A percentile compares a stretch with the other conserved stretches of the same genome.
Conservation (phyloP, 2,888 invertebrate genomes). For the Netelia inedita region DNA sequence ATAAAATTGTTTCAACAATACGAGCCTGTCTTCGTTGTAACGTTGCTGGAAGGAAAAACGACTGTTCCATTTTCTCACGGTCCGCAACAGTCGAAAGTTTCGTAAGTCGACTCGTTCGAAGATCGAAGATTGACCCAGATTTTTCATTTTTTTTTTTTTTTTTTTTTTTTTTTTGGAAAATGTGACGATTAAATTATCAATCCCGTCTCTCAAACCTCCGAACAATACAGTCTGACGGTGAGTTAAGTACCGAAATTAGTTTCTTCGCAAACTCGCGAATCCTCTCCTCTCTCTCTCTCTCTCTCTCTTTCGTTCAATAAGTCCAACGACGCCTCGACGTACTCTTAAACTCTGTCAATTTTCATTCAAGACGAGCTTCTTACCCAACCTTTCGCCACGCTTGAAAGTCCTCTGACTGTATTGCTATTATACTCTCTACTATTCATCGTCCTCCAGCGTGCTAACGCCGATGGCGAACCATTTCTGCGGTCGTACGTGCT, state of each 20-base stretch:
- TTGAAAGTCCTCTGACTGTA: not conserved
- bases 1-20: conserved; percentile 13
- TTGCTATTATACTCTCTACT: not conserved
- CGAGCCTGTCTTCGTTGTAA: not conserved
- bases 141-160: not conserved
- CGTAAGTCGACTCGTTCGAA: not conserved
- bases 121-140: not conserved
- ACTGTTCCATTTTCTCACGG: not conserved
- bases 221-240: no score
- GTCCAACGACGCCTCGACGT: not conserved
- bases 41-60: not conserved
- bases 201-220: not conserved
- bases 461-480: conserved; percentile 12
- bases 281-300: not conserved
- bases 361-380: not conserved
- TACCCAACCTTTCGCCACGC: not conserved
- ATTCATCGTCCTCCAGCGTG: conserved; percentile 12
- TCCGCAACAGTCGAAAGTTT: not conserved
- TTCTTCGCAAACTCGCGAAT: no score
- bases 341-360: not conserved
- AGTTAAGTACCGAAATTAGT: no score
- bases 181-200: not conserved
- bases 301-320: not conserved
- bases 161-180: not conserved
- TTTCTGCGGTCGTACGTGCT: conserved; percentile 41